A percentile compares a stretch with the other conserved stretches of the same genome.
phyloP scores from a whole-genome alignment of 2,888 invertebrate species.

The Drosophila histrio region DNA sequence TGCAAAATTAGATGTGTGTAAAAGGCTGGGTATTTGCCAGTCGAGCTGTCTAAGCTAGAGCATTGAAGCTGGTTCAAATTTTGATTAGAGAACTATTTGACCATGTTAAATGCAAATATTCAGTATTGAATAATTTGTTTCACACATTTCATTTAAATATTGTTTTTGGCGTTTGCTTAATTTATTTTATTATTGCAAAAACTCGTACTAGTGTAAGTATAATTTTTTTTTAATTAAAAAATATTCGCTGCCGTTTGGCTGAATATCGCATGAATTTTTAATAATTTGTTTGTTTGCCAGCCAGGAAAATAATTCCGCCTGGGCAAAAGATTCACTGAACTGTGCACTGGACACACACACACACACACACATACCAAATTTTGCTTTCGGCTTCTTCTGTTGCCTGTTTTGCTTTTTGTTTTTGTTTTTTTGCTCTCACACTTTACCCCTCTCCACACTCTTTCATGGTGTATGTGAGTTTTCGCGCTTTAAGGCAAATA shows the following conservation, averaged over 20 bases:
- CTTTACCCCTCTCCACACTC: background rate
- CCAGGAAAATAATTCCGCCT: slow-evolving; percentile 69
- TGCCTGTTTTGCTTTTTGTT: slow-evolving; percentile 21
- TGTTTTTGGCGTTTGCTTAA: slow-evolving; percentile 2
- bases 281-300: slow-evolving; percentile 74
- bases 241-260: slow-evolving; percentile 35
- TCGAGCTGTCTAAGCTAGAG: background rate
- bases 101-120: slow-evolving; percentile 6
- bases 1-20: background rate
- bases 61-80: background rate
- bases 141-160: slow-evolving; percentile 16
- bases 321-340: slow-evolving; percentile 73
- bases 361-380: slow-evolving; percentile 19
- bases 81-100: slow-evolving; percentile 7
- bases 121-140: slow-evolving; percentile 1
- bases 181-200: slow-evolving; percentile 11
- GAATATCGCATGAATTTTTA: slow-evolving; percentile 70
- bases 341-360: slow-evolving; percentile 52
- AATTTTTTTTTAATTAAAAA: slow-evolving; percentile 72
- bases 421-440: slow-evolving; percentile 13
- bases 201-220: background rate
- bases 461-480: slow-evolving; percentile 7
- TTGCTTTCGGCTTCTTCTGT: slow-evolving; percentile 26
- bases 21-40: background rate
- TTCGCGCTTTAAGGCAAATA: slow-evolving; percentile 65